A percentile compares a stretch with the other conserved stretches of the same genome.
These are phyloP conservation scores for Eulemur macaco DNA, from an alignment of 2,113 vertebrate genomes.

Conservation along the genomic window DNA sequence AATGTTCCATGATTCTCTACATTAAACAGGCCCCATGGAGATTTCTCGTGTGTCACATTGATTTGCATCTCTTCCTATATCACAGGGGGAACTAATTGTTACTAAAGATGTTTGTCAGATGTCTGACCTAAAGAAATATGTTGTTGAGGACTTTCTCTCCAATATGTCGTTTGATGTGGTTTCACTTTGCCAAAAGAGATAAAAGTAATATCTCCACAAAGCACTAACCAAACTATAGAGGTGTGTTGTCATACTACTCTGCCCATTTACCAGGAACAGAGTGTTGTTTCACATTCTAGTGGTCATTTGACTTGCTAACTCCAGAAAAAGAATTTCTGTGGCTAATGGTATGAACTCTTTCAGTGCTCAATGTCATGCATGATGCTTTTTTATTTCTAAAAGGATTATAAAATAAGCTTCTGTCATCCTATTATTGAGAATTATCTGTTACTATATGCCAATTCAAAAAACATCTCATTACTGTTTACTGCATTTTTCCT, in stretches of 20 bases:
- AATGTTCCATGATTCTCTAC: not conserved
- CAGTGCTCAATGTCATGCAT: not conserved
- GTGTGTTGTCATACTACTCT: not conserved
- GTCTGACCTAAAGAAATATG: not conserved
- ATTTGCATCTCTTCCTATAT: not conserved
- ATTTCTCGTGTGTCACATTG: not conserved
- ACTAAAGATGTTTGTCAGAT: not conserved
- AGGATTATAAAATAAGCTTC: not conserved
- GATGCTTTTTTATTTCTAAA: not conserved
- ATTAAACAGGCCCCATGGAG: not conserved
- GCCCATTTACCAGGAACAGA: not conserved
- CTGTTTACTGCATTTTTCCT: not conserved
- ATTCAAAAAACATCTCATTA: not conserved
- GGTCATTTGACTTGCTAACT: conserved; percentile 3
- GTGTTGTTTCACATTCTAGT: not conserved
- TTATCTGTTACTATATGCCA: not conserved
- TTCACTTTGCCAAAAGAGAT: conserved; percentile 37
- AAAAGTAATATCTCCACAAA: not conserved
- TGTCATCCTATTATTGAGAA: not conserved
- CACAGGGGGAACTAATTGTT: not conserved
- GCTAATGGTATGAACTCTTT: not conserved
- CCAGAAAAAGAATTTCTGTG: not conserved
- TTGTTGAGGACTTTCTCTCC: not conserved
- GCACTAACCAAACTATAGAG: not conserved
- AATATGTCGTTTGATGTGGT: not conserved